phyloP scores from a whole-genome alignment of 2,888 invertebrate genomes.

The Venustoraphidia nigricollis region DNA sequence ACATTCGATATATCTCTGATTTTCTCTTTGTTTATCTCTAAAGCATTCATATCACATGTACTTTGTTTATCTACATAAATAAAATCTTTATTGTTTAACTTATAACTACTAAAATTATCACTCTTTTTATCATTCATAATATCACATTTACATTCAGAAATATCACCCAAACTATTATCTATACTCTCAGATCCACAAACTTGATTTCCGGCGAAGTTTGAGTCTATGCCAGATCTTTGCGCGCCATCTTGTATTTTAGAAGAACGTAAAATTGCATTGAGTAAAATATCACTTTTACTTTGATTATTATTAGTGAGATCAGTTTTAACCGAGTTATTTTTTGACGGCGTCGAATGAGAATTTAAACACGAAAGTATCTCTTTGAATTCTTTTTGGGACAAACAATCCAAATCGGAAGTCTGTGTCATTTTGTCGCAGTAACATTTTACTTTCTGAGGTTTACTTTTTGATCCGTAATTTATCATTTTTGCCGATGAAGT shows the following conservation, averaged over 20 bases:
- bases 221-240: neutral
- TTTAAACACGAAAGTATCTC: neutral
- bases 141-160: conserved; percentile 19
- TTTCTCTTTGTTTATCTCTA: conserved; percentile 12
- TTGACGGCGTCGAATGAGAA: neutral
- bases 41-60: conserved; percentile 24
- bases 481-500: no score
- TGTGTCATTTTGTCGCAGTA: neutral
- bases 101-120: conserved; percentile 26
- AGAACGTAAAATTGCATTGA: conserved; percentile 26
- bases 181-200: conserved; percentile 20
- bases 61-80: conserved; percentile 22
- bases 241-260: conserved; percentile 5
- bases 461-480: neutral
- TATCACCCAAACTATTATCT: conserved; percentile 17
- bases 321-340: conserved; percentile 15
- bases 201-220: neutral
- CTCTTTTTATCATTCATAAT: conserved; percentile 22
- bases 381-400: conserved; percentile 3
- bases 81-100: conserved; percentile 22
- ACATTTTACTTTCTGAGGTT: neutral
- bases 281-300: conserved; percentile 21
- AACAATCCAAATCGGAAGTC: neutral
- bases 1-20: conserved; percentile 18
- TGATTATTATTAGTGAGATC: conserved; percentile 21